Conservation (phyloP, 1,140 invertebrate species). For the Gonatopus flavifemur region DNA sequence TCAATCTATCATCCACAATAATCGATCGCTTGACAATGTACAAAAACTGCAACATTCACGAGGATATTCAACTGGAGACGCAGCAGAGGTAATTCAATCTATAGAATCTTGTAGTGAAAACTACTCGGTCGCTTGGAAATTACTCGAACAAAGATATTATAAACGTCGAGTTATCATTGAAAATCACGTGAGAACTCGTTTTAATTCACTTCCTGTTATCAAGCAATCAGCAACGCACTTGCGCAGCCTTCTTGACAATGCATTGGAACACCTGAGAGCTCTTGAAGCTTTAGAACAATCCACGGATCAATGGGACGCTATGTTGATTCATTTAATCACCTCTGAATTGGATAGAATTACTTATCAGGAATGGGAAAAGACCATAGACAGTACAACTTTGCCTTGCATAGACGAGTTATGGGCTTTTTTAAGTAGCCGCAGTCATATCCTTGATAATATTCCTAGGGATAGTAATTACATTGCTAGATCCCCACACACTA, state of each 20-base stretch:
- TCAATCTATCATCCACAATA: not conserved
- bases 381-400: constrained; percentile 7
- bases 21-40: not conserved
- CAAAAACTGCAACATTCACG: not conserved
- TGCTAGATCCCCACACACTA: not conserved
- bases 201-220: constrained; percentile 10
- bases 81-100: constrained; percentile 26
- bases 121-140: constrained; percentile 15
- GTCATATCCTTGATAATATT: constrained; percentile 3
- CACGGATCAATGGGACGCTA: constrained; percentile 17
- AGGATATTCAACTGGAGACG: constrained; percentile 23
- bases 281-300: constrained; percentile 18
- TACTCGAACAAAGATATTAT: constrained; percentile 13
- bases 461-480: not conserved
- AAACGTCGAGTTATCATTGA: constrained; percentile 16
- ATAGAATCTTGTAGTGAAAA: constrained; percentile 9
- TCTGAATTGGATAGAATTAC: constrained; percentile 17
- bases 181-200: constrained; percentile 11
- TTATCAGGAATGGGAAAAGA: constrained; percentile 20
- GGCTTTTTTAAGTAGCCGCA: constrained; percentile 16
- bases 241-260: constrained; percentile 14
- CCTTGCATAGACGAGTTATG: constrained; percentile 15
- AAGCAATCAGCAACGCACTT: constrained; percentile 8
- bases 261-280: constrained; percentile 12
- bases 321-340: no score